Base-by-base conservation (phyloP, 2,113 vertebrate species). In the Sinocyclocheilus grahami region DNA sequence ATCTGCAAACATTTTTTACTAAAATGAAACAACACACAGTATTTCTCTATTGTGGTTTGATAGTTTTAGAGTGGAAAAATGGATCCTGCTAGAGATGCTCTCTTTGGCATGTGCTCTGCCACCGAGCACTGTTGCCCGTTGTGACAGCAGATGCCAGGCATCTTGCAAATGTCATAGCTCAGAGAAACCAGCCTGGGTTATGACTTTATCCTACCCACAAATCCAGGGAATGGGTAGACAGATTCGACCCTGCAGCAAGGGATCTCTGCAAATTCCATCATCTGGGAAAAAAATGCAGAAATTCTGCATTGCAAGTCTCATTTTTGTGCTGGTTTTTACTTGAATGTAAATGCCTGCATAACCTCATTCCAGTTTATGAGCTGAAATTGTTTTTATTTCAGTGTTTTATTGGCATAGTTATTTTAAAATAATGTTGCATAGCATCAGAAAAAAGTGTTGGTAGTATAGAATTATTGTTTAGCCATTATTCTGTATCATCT, bases 101-200 rank as follows among this genome's bases (percentile, higher is more conserved):
- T 72, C 10, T 60, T 3, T 74, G 65, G 37, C 67, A 48, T 81
- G 53, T n/a, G 65, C 78, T 74, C 10, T 13, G 58, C 67, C 39
- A 51, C 85, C 14, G 80, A 33, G 37, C 51, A 14, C 24, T 22
- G 53, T 20, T 12, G 22, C 85, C 85, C 22, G 37, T 48, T 58
- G 85, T 62, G 85, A 86, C 33, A 81, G 37, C 85, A 81, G 85
- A 86, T 86, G 78, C 85, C 39, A 42, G 51, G 33, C 42, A 74
- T 37, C 22, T 78, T 60, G 65, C 42, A 86, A 86, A 86, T 86
- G 85, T 86, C 78, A 81, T 72, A 74, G 76, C 51, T 22, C 78
- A 81, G 62, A 46, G 33, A 71, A 55, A 80, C 42, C 62, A 69
- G n/a, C 33, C 37, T 72, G 65, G 13, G 33, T 53, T 74, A 72